Conservation (phyloP, 2,113 vertebrate species). For the Siphamia tubifer region DNA sequence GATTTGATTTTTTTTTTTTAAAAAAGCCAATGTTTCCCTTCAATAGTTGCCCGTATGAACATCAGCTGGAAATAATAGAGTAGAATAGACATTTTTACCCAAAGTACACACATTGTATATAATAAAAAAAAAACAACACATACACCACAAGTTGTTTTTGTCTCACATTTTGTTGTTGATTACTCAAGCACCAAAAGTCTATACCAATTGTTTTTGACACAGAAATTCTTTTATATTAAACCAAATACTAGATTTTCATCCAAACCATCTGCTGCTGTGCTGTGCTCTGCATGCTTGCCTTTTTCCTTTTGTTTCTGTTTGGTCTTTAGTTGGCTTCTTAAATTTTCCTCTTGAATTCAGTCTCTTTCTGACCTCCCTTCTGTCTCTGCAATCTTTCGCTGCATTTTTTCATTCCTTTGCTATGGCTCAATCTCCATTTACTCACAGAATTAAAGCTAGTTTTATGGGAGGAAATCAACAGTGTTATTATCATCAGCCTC, state of each 20-base stretch:
- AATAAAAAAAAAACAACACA: too few species aligned
- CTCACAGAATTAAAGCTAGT: slow-evolving; percentile 37
- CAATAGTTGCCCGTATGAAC: not conserved
- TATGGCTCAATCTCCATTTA: not conserved
- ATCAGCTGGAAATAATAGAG: not conserved
- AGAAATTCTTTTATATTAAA: too few species aligned
- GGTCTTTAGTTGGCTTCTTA: not conserved
- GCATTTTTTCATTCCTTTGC: not conserved
- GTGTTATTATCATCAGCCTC: slow-evolving; percentile 56
- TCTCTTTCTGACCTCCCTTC: not conserved
- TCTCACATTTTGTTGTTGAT: too few species aligned
- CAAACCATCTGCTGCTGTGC: not conserved
- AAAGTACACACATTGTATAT: too few species aligned
- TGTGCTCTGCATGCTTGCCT: not conserved
- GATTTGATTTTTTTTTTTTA: not conserved
- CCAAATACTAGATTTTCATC: not conserved
- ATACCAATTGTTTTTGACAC: too few species aligned
- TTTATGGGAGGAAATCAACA: slow-evolving; percentile 47
- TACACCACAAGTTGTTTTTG: too few species aligned
- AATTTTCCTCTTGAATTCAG: not conserved
- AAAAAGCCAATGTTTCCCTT: not conserved
- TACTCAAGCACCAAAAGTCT: too few species aligned
- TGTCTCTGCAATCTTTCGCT: slow-evolving; percentile 8
- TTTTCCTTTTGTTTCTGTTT: not conserved
- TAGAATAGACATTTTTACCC: not conserved